phyloP scores from a whole-genome alignment of 2,113 vertebrate species.

The Stigmatopora nigra region DNA sequence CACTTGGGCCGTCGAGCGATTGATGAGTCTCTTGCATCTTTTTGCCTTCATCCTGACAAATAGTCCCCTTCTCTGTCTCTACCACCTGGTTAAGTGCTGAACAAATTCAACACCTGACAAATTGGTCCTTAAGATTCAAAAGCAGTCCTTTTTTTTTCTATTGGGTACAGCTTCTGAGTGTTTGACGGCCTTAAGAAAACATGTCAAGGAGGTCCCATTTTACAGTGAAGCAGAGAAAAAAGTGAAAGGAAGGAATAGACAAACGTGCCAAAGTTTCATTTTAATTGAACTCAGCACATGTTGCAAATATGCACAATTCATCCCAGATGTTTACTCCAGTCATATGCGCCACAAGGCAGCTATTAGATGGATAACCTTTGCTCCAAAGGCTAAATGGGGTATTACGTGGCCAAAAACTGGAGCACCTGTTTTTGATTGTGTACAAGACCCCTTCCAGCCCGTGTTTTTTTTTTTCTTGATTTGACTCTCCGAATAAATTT shows the following conservation, averaged over 20 bases:
- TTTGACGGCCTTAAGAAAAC: conserved; percentile 71
- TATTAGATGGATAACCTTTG: conserved; percentile 97
- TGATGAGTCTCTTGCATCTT: conserved; percentile 24
- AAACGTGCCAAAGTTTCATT: conserved; percentile 93
- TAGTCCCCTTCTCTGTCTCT: conserved; percentile 22
- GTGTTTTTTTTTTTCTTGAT: conserved; percentile 42
- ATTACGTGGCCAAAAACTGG: conserved; percentile 82
- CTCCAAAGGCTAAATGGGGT: conserved; percentile 85
- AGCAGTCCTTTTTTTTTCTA: conserved; percentile 54
- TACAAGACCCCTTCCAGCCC: conserved; percentile 78
- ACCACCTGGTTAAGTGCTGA: conserved; percentile 65
- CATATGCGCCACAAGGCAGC: conserved; percentile 82
- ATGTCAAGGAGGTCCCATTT: conserved; percentile 75
- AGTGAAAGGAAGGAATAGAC: conserved; percentile 74
- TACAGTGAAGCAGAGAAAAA: conserved; percentile 46
- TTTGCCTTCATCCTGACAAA: conserved; percentile 39
- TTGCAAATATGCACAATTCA: conserved; percentile 88
- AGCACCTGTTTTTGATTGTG: conserved; percentile 96
- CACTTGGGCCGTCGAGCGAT: conserved; percentile 40
- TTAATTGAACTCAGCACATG: conserved; percentile 96
- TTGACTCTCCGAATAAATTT: conserved; percentile 80
- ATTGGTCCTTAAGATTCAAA: conserved; percentile 61
- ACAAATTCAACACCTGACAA: conserved; percentile 70
- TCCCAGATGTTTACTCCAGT: conserved; percentile 85
- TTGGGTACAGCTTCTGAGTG: conserved; percentile 65